Percentiles rank a stretch among this genome's conserved stretches.
Conservation (phyloP, 23 tunicate species). For the Trididemnum clinides region DNA sequence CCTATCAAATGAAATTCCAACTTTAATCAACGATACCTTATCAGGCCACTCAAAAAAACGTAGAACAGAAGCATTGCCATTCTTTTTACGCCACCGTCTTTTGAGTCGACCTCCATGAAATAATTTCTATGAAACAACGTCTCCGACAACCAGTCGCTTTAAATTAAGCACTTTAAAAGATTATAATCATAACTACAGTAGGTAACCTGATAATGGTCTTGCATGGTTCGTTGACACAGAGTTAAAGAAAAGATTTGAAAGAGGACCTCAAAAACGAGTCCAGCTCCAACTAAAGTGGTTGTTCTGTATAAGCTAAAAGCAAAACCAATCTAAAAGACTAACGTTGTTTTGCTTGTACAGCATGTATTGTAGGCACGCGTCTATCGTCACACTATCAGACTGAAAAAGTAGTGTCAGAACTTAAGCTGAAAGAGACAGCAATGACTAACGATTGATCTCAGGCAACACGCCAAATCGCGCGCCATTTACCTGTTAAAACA, state of each 20-base stretch:
- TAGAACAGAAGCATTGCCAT: no score
- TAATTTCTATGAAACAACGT: no score
- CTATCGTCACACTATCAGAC: slow-evolving; percentile 35
- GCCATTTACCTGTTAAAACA: background rate
- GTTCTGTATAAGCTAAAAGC: background rate
- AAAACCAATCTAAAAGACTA: background rate
- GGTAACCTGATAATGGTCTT: background rate
- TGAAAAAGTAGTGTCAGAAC: background rate
- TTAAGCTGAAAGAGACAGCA: background rate
- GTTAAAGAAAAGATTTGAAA: background rate
- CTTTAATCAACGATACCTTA: no score
- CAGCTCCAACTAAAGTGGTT: background rate
- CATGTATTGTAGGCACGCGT: slow-evolving; percentile 25
- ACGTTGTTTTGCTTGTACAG: background rate
- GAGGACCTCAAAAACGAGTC: background rate
- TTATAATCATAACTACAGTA: background rate
- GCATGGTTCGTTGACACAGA: background rate
- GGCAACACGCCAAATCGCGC: background rate
- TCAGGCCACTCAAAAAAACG: no score
- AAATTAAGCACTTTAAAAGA: no score
- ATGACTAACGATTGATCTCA: background rate
- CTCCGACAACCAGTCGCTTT: no score
- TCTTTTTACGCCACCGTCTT: no score
- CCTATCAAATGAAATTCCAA: no score
- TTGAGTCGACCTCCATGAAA: no score